Evolutionary conservation across 2,888 invertebrate genomes (phyloP).

Genomic region (Malthinus seriepunctatus): DNA sequence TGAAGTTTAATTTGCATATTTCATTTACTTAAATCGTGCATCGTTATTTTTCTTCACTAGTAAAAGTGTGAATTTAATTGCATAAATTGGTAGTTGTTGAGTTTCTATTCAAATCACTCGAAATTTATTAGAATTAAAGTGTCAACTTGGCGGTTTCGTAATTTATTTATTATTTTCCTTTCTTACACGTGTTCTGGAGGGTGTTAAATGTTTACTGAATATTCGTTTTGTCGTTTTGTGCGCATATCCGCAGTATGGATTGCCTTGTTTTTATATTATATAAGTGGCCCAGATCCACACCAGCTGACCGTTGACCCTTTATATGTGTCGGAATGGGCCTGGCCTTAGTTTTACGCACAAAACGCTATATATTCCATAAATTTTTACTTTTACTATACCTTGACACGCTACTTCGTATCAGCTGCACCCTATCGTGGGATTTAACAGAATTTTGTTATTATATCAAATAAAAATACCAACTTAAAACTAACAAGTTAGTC

Average conservation of each 20-base stretch:
- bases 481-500: conserved; percentile 1
- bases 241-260: conserved; percentile 21
- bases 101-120: too few species aligned
- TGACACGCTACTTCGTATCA: conserved; percentile 28
- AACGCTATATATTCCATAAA: conserved; percentile 17
- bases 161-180: background rate
- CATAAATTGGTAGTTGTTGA: too few species aligned
- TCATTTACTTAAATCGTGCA: too few species aligned
- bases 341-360: conserved; percentile 23
- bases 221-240: conserved; percentile 10
- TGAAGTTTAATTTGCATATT: background rate
- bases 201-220: background rate
- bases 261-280: conserved; percentile 2
- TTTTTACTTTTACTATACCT: conserved; percentile 24
- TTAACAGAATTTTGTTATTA: conserved; percentile 19
- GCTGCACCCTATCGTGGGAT: conserved; percentile 26
- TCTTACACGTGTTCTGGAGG: background rate
- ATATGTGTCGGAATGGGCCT: conserved; percentile 27
- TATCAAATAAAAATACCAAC: conserved; percentile 4
- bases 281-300: conserved; percentile 15
- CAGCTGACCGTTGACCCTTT: conserved; percentile 31
- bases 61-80: too few species aligned
- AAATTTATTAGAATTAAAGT: too few species aligned
- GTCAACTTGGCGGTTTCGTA: background rate
- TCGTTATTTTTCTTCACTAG: too few species aligned